Conservation (phyloP, 2,888 invertebrate genomes). For the Smittia aterrima region DNA sequence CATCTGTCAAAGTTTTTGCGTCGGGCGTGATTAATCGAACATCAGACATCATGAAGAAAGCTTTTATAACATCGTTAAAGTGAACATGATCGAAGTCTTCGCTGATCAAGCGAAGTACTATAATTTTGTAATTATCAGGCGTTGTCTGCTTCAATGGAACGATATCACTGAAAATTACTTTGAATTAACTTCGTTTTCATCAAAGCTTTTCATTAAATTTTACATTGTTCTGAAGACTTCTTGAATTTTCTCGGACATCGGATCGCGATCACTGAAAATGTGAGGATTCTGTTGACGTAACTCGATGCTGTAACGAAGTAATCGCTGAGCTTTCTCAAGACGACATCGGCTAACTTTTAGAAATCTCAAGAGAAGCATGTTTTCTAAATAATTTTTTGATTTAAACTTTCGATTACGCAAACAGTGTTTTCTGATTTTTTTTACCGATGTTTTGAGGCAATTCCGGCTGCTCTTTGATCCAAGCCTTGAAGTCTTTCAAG, state of each 20-base stretch:
- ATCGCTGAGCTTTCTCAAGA: too few relatives aligned
- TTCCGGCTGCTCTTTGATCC: slow-evolving; percentile 65
- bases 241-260: slow-evolving; percentile 56
- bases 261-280: slow-evolving; percentile 62
- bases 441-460: slow-evolving; percentile 67
- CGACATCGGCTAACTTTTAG: too few relatives aligned
- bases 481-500: slow-evolving; percentile 55
- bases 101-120: slow-evolving; percentile 64
- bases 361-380: background rate
- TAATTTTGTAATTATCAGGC: slow-evolving; percentile 64
- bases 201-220: slow-evolving; percentile 46
- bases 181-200: too few relatives aligned
- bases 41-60: slow-evolving; percentile 72
- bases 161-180: slow-evolving; percentile 56
- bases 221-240: slow-evolving; percentile 60
- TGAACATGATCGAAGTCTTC: slow-evolving; percentile 63
- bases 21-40: slow-evolving; percentile 62
- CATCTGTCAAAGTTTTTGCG: slow-evolving; percentile 59
- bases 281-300: slow-evolving; percentile 55
- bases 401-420: background rate
- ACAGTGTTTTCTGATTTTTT: background rate
- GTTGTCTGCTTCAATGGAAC: slow-evolving; percentile 66
- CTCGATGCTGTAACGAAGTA: background rate
- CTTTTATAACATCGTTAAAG: slow-evolving; percentile 61
- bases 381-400: background rate